A percentile compares a stretch with the other conserved stretches of the same genome.
phyloP scores from a whole-genome alignment of 1,140 invertebrate genomes.

The Dendrolimus punctatus region DNA sequence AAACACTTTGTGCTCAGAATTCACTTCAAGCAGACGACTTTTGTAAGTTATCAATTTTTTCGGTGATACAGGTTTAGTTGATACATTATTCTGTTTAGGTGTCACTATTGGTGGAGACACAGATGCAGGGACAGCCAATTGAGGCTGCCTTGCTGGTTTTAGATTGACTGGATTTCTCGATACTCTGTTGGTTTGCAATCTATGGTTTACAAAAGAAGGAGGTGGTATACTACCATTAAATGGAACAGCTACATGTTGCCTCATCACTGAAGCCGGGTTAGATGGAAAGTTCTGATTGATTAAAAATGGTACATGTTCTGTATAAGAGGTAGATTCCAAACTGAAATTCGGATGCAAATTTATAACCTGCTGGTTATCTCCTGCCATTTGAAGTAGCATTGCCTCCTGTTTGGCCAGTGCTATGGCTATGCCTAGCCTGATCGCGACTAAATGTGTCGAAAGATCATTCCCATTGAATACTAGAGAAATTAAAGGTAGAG shows the following conservation, averaged over 20 bases:
- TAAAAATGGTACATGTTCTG: slow-evolving; percentile 60
- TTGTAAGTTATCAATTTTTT: slow-evolving; percentile 73
- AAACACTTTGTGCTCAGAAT: slow-evolving; percentile 76
- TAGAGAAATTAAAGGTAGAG: slow-evolving; percentile 55
- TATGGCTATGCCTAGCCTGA: slow-evolving; percentile 41
- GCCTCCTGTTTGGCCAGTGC: slow-evolving; percentile 48
- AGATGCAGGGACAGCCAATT: slow-evolving; percentile 22
- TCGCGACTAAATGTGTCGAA: slow-evolving; percentile 49
- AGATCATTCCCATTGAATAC: slow-evolving; percentile 63
- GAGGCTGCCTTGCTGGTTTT: slow-evolving; percentile 46
- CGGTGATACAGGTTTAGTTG: slow-evolving; percentile 40
- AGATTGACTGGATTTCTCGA: slow-evolving; percentile 49
- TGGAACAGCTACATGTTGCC: slow-evolving; percentile 42
- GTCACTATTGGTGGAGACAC: slow-evolving; percentile 12
- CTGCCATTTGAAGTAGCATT: slow-evolving; percentile 32
- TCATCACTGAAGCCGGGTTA: slow-evolving; percentile 58
- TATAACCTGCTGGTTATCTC: slow-evolving; percentile 33
- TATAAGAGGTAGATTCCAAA: slow-evolving; percentile 32
- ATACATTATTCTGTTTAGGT: slow-evolving; percentile 14
- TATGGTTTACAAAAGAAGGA: slow-evolving; percentile 35
- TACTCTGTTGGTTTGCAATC: slow-evolving; percentile 43
- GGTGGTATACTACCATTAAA: slow-evolving; percentile 41
- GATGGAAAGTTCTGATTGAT: slow-evolving; percentile 57
- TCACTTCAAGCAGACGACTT: slow-evolving; percentile 73
- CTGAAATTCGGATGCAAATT: slow-evolving; percentile 39